phyloP scores from a whole-genome alignment of 2,797 vertebrate genomes.

The Telmatherina bonti region DNA sequence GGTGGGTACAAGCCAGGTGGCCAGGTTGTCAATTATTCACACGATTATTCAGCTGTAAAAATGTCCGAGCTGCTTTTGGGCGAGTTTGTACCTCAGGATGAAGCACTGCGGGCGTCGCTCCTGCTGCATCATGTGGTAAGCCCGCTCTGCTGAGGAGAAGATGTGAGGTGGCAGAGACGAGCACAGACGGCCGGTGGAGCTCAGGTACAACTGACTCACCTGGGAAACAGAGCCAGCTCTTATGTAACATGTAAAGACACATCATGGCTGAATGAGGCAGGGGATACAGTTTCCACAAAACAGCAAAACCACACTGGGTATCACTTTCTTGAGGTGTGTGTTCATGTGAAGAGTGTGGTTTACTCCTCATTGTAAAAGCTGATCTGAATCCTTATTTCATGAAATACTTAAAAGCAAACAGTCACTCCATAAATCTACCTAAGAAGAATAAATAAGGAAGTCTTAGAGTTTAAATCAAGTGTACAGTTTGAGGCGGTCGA shows the following conservation, averaged over 20 bases:
- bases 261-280: background rate
- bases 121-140: conserved; percentile 93
- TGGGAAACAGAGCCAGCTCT: conserved; percentile 66
- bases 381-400: background rate
- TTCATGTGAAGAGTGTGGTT: conserved; percentile 10
- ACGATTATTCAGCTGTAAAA: conserved; percentile 25
- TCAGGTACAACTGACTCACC: conserved; percentile 96
- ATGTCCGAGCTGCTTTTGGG: conserved; percentile 1
- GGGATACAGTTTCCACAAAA: conserved; percentile 26
- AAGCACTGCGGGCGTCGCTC: conserved; percentile 91
- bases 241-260: conserved; percentile 22
- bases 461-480: background rate
- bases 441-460: background rate
- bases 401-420: background rate
- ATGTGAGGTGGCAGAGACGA: conserved; percentile 94
- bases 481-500: conserved; percentile 1
- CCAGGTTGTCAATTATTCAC: conserved; percentile 12
- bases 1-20: conserved; percentile 38
- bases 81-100: conserved; percentile 88
- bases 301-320: conserved; percentile 14
- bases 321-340: conserved; percentile 9
- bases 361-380: background rate
- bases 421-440: background rate
- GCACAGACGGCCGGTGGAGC: conserved; percentile 87
- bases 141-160: conserved; percentile 93